Evolutionary conservation across 2,113 vertebrate genomes (phyloP).

Genomic region (Peromyscus leucopus): DNA sequence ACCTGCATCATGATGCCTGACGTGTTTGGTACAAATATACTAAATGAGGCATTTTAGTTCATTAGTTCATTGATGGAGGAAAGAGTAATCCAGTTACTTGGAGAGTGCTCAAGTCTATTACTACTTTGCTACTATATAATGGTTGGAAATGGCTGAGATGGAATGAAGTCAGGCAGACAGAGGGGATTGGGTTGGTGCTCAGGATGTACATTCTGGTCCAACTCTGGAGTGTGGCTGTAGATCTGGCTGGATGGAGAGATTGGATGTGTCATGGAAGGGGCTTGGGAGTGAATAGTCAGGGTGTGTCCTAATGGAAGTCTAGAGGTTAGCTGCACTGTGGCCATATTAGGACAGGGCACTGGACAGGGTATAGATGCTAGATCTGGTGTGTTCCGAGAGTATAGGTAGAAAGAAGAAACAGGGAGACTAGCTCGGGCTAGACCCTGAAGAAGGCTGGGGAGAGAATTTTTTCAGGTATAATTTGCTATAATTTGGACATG

Average conservation of each 20-base stretch:
- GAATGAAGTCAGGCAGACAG: neutral
- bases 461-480: constrained; percentile 13
- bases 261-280: neutral
- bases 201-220: neutral
- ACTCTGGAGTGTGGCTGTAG: neutral
- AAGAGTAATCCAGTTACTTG: neutral
- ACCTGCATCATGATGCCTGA: neutral
- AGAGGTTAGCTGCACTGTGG: neutral
- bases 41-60: neutral
- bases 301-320: neutral
- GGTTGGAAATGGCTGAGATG: neutral
- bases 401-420: neutral
- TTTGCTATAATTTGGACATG: constrained; percentile 24
- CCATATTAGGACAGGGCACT: neutral
- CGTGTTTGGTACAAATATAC: neutral
- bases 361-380: too few species aligned
- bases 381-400: neutral
- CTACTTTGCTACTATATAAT: neutral
- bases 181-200: neutral
- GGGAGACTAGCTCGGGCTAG: too few species aligned
- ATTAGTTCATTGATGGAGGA: neutral
- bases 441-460: neutral
- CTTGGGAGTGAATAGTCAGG: neutral
- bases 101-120: neutral
- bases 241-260: neutral